Evolutionary conservation across 2,888 invertebrate genomes (phyloP).

Genomic region (Nymphalis c-album): DNA sequence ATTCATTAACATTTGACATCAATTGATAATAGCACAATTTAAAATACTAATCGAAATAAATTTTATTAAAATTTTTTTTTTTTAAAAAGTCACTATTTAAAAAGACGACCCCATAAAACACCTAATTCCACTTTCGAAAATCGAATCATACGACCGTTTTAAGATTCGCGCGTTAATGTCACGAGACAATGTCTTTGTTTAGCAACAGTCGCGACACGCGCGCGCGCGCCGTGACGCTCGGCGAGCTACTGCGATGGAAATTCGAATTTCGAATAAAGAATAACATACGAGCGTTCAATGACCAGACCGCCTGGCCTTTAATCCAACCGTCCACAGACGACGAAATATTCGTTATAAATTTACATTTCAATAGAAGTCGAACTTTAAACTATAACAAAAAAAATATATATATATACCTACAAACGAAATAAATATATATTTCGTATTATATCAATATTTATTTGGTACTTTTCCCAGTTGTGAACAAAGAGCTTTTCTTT

Average conservation of each 20-base stretch:
- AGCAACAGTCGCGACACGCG: slow-evolving; percentile 43
- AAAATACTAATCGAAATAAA: neutral
- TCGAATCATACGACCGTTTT: too few species aligned
- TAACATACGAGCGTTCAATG: slow-evolving; percentile 42
- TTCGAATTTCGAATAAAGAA: slow-evolving; percentile 5
- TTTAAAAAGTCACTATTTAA: neutral
- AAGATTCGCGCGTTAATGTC: slow-evolving; percentile 21
- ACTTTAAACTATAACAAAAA: neutral
- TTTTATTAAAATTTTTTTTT: neutral
- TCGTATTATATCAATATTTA: too few species aligned
- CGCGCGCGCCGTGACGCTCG: slow-evolving; percentile 42
- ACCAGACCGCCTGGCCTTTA: slow-evolving; percentile 44
- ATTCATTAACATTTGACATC: slow-evolving; percentile 43
- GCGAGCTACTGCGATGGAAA: slow-evolving; percentile 45
- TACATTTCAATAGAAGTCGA: neutral
- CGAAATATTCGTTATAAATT: neutral
- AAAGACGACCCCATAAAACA: neutral
- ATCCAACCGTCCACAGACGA: slow-evolving; percentile 7
- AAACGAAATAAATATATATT: too few species aligned
- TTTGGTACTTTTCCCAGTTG: too few species aligned
- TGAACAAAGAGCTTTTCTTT: too few species aligned
- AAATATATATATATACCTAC: neutral
- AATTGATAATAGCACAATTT: neutral
- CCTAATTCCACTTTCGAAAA: neutral
- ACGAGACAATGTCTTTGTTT: slow-evolving; percentile 48